These are phyloP conservation scores for Caligus rogercresseyi DNA, from an alignment of 1,140 invertebrate genomes.

Conservation along the genomic window DNA sequence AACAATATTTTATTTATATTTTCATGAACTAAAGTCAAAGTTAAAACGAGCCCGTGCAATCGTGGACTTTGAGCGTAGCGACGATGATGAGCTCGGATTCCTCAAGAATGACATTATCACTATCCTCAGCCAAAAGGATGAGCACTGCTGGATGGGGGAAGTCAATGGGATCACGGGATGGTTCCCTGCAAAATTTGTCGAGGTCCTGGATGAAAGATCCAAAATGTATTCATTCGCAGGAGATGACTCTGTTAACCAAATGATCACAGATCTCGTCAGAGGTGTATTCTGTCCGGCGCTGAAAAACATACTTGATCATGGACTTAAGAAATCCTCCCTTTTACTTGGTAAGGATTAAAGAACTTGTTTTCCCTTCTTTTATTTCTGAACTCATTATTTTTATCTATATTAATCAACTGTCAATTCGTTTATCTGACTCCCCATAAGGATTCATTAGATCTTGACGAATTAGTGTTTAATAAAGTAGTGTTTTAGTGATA, in stretches of 20 bases:
- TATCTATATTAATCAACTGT: no score
- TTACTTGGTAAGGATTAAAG: not conserved
- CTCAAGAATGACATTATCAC: slow-evolving; percentile 95
- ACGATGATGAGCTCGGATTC: slow-evolving; percentile 96
- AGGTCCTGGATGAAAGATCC: slow-evolving; percentile 87
- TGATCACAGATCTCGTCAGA: slow-evolving; percentile 84
- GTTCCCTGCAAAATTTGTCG: slow-evolving; percentile 98
- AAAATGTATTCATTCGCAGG: slow-evolving; percentile 89
- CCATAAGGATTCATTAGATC: no score
- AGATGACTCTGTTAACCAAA: slow-evolving; percentile 89
- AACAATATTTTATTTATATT: no score
- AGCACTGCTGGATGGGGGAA: slow-evolving; percentile 99
- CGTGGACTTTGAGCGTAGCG: slow-evolving; percentile 86
- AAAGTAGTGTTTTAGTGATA: no score
- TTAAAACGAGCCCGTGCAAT: slow-evolving; percentile 1
- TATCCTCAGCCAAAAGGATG: slow-evolving; percentile 92
- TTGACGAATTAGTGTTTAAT: no score
- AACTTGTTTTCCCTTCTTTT: no score
- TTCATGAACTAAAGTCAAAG: slow-evolving; percentile 1
- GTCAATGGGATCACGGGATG: slow-evolving; percentile 89
- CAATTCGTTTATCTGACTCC: no score
- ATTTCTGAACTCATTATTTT: no score
- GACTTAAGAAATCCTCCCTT: slow-evolving; percentile 45
- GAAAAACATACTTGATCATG: slow-evolving; percentile 87
- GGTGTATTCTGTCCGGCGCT: slow-evolving; percentile 82